phyloP scores from a whole-genome alignment of 2,797 vertebrate species.

The Dryobates pubescens region DNA sequence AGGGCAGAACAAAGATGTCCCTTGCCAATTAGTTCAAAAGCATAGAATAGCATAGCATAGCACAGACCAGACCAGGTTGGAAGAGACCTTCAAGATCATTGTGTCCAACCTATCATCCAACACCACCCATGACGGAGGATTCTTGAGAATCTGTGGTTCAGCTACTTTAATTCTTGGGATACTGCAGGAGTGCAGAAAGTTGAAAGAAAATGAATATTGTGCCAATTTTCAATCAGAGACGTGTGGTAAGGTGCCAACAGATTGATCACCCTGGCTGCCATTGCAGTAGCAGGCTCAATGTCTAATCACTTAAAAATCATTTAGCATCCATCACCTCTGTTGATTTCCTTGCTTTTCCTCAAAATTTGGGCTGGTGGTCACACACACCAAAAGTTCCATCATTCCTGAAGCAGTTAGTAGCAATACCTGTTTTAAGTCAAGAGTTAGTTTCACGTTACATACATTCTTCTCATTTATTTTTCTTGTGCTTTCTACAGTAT shows the following conservation, averaged over 20 bases:
- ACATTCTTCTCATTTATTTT: background rate
- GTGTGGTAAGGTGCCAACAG: background rate
- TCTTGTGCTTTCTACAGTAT: background rate
- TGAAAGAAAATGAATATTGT: background rate
- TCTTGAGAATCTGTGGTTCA: background rate
- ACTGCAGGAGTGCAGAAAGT: background rate
- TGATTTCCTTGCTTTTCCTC: background rate
- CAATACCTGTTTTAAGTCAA: background rate
- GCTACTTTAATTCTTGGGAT: background rate
- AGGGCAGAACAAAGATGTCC: background rate
- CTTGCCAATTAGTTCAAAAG: background rate
- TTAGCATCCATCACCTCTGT: background rate
- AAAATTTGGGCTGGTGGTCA: background rate
- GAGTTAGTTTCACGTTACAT: background rate
- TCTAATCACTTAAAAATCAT: background rate
- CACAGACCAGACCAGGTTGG: too few relatives aligned
- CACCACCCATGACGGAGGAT: background rate
- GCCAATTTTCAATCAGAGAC: background rate
- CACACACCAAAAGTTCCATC: background rate
- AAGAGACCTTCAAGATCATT: too few relatives aligned
- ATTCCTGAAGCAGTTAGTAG: background rate
- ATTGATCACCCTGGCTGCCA: background rate
- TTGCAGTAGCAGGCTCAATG: background rate
- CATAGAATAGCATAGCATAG: too few relatives aligned
- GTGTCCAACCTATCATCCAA: too few relatives aligned